phyloP scores from a whole-genome alignment of 2,113 vertebrate genomes.

The Apodemus speciosus region DNA sequence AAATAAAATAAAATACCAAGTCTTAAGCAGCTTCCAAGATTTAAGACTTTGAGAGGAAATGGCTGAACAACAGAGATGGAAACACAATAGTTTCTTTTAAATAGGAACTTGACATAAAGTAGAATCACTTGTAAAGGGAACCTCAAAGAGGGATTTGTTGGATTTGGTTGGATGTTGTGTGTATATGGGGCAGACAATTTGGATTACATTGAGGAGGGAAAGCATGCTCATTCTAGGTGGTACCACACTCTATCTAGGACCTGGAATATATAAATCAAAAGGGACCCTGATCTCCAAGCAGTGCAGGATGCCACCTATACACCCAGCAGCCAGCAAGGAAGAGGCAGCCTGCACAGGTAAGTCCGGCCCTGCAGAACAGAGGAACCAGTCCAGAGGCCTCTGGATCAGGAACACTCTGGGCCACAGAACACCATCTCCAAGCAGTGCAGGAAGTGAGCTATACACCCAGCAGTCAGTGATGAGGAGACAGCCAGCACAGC shows the following conservation, averaged over 20 bases:
- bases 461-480: too few species aligned
- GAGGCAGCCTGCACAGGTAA: too few species aligned
- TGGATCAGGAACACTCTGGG: too few species aligned
- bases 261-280: background rate
- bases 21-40: background rate
- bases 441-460: too few species aligned
- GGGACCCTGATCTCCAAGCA: too few species aligned
- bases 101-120: background rate
- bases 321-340: too few species aligned
- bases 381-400: too few species aligned
- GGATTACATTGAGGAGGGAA: background rate
- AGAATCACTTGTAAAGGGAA: background rate
- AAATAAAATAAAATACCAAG: background rate
- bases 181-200: background rate
- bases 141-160: background rate
- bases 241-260: background rate
- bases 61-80: background rate
- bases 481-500: too few species aligned
- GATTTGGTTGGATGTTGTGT: background rate
- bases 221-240: background rate
- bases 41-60: background rate
- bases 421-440: too few species aligned
- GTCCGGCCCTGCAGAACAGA: too few species aligned
- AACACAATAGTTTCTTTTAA: background rate
- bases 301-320: too few species aligned